These are phyloP conservation scores for Schizothorax lantsangensis DNA, from an alignment of 2,797 vertebrate genomes.

Conservation along the genomic window DNA sequence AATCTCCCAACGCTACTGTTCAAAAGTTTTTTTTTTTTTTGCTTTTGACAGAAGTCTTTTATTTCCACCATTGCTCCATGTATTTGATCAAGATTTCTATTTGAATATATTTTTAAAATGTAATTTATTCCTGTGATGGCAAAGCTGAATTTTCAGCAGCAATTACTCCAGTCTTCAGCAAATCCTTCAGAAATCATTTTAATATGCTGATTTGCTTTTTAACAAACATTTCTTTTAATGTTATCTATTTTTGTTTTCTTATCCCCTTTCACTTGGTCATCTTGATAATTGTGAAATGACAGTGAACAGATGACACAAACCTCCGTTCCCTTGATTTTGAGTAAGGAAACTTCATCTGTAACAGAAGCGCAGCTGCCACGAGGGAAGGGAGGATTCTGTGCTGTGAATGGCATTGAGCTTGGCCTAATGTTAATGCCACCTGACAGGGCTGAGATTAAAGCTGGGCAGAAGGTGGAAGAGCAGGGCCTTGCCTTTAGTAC, in stretches of 20 bases:
- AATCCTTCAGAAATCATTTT: neutral
- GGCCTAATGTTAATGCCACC: conserved; percentile 41
- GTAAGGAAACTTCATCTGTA: conserved; percentile 5
- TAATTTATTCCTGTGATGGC: neutral
- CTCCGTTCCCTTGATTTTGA: neutral
- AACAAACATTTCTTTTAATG: neutral
- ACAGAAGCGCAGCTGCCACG: neutral
- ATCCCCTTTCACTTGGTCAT: neutral
- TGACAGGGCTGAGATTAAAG: conserved; percentile 56
- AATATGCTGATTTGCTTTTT: neutral
- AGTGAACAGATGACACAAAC: too few species aligned
- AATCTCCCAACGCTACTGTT: neutral
- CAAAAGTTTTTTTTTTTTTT: neutral
- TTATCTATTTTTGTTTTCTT: neutral
- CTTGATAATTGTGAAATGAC: neutral
- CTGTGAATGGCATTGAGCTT: conserved; percentile 44
- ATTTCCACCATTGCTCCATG: neutral
- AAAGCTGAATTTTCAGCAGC: neutral
- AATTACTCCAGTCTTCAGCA: neutral
- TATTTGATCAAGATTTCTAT: neutral
- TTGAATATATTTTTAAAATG: neutral
- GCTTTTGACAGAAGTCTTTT: neutral
- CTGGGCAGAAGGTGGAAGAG: conserved; percentile 41
- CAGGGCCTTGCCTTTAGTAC: conserved; percentile 45
- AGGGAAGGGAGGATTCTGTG: conserved; percentile 30